Percentiles rank a stretch among this genome's conserved stretches.
Conservation (phyloP, 2,797 vertebrate species). For the Typhlichthys eigenmanni region DNA sequence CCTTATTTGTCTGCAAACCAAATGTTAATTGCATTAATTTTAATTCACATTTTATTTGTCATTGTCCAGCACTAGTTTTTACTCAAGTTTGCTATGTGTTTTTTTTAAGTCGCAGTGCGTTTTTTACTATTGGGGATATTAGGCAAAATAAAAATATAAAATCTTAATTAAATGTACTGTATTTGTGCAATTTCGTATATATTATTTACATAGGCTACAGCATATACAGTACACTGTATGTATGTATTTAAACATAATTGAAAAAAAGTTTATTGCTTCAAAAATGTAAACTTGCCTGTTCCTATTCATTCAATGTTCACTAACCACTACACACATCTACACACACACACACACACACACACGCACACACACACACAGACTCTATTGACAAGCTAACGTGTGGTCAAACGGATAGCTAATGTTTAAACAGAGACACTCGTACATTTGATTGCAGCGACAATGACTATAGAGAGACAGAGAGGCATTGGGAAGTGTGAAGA, state of each 20-base stretch:
- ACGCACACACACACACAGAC: neutral
- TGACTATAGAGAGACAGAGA: neutral
- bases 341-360: conserved; percentile 1
- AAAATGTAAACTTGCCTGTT: neutral
- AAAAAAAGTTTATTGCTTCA: neutral
- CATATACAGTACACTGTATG: neutral
- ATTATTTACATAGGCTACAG: neutral
- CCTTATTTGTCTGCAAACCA: too few species aligned
- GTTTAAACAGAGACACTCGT: conserved; percentile 57
- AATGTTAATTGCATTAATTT: too few species aligned
- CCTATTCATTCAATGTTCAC: neutral
- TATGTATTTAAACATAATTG: neutral
- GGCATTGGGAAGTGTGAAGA: neutral
- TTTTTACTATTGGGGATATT: too few species aligned
- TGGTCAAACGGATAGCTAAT: conserved; percentile 53
- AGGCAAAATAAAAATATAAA: too few species aligned
- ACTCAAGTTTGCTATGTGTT: too few species aligned
- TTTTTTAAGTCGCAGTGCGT: too few species aligned
- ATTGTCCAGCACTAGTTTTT: too few species aligned
- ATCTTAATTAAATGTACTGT: too few species aligned
- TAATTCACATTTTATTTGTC: too few species aligned
- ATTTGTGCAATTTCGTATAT: too few species aligned
- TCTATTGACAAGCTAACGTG: conserved; percentile 47
- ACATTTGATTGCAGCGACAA: neutral
- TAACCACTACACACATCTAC: neutral